Evolutionary conservation across 2,797 vertebrate species (phyloP).

Genomic region (Glyptemys insculpta): DNA sequence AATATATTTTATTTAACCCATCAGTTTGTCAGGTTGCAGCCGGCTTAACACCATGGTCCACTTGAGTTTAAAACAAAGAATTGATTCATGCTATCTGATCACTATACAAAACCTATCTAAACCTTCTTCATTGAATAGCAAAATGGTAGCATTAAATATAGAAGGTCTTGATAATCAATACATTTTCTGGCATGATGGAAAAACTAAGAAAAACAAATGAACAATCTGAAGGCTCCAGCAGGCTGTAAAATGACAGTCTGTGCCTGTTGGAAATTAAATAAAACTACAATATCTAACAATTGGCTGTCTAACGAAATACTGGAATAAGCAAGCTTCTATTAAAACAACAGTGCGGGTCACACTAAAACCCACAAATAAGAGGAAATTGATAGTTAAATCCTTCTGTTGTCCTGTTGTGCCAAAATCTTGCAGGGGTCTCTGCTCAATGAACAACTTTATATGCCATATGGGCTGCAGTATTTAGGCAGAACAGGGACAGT

Average conservation of each 20-base stretch:
- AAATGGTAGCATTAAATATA: neutral
- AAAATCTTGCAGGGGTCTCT: neutral
- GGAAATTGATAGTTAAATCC: neutral
- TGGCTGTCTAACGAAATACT: neutral
- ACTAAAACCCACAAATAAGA: neutral
- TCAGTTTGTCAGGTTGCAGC: neutral
- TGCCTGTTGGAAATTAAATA: neutral
- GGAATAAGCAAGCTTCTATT: neutral
- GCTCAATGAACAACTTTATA: neutral
- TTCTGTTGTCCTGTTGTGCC: neutral
- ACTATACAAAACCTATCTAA: neutral
- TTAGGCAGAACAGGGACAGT: neutral
- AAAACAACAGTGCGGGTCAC: neutral
- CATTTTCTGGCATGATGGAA: neutral
- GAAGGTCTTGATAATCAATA: neutral
- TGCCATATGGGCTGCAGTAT: rapidly evolving
- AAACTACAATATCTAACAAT: neutral
- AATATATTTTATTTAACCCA: neutral
- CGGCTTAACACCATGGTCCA: neutral
- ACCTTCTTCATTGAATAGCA: neutral
- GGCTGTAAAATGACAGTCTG: neutral
- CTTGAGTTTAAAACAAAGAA: neutral
- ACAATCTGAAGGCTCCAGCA: neutral
- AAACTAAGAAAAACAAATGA: rapidly evolving
- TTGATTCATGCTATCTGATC: neutral